Evolutionary conservation across 35 echinoderm and acorn worm species (phyloP).

Genomic region (Heliocidaris tuberculata): DNA sequence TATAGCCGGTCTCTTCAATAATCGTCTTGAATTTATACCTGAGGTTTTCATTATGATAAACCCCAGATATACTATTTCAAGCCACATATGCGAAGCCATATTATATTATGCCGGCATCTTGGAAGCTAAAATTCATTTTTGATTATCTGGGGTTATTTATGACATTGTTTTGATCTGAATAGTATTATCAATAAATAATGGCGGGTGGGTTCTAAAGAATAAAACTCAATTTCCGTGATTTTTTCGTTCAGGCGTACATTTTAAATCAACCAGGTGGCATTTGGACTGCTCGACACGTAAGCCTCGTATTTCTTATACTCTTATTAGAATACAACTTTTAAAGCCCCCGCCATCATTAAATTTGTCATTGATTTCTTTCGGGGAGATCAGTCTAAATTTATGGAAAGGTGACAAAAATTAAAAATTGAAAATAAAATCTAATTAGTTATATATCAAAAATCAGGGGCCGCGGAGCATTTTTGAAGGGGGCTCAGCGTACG

Average conservation of each 20-base stretch:
- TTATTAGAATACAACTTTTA: background rate
- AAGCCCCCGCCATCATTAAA: background rate
- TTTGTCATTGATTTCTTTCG: background rate
- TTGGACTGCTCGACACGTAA: background rate
- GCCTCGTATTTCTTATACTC: background rate
- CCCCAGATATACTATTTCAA: background rate
- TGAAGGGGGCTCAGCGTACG: too few relatives aligned
- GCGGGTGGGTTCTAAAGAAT: background rate
- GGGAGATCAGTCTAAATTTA: background rate
- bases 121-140: background rate
- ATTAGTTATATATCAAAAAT: too few relatives aligned
- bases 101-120: background rate
- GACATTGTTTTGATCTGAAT: conserved; percentile 1
- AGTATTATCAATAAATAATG: conserved; percentile 36
- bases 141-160: conserved; percentile 20
- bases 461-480: too few relatives aligned
- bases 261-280: background rate
- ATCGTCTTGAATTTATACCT: background rate
- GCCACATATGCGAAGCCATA: background rate
- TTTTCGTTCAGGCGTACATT: background rate
- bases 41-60: background rate
- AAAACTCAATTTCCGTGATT: background rate
- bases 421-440: too few relatives aligned
- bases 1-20: background rate
- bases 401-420: background rate